Base-by-base conservation (phyloP, 2,888 invertebrate species). In the Cremastinae sp. region DNA sequence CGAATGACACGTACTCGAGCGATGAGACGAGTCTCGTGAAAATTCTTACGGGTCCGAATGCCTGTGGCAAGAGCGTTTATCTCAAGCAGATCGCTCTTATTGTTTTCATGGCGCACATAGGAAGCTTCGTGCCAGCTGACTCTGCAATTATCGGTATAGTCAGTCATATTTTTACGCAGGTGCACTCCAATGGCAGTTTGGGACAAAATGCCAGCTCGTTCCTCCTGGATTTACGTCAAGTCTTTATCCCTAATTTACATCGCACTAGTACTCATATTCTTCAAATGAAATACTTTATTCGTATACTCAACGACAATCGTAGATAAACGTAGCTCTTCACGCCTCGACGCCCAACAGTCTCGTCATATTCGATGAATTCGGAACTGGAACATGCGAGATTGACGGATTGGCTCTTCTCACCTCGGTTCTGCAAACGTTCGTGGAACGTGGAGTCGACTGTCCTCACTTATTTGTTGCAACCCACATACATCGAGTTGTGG, bases 41-140 rank as follows among this genome's bases (percentile, higher is more conserved):
- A 87, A 92, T 98, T 58, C 90, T 98, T 4, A 96, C 96, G 0
- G 98, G 97, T 0, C 96, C 98, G 0, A 98, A 98, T 89, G 94
- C 96, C 0, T 95, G 96, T 84, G 98, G 98, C 1, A 98, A 98
- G 90, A 97, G 96, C 75, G 93, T 97, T 28, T 98, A 96, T 88
- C 91, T 98, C 85, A 97, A 97, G 90, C 96, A 97, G 91, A 90
- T 94, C 2, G 95, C 95, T 12, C 87, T 97, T 64, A 93, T 97
- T 80, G 93, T 94, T 1, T 97, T 94, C 89, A 91, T 98, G 91
- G 95, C 97, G 0, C 97, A 97, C 86, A 92, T 97, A 74, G 98
- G 98, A 20, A 95, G 95, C 83, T 98, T 93, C 90, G 95, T 98
- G 5, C 97, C 98, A 0, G 97, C 97, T 0, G 92, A 92, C 73